A percentile compares a stretch with the other conserved stretches of the same genome.
phyloP scores from a whole-genome alignment of 2,888 invertebrate genomes.

The Drosophila stalkeri region DNA sequence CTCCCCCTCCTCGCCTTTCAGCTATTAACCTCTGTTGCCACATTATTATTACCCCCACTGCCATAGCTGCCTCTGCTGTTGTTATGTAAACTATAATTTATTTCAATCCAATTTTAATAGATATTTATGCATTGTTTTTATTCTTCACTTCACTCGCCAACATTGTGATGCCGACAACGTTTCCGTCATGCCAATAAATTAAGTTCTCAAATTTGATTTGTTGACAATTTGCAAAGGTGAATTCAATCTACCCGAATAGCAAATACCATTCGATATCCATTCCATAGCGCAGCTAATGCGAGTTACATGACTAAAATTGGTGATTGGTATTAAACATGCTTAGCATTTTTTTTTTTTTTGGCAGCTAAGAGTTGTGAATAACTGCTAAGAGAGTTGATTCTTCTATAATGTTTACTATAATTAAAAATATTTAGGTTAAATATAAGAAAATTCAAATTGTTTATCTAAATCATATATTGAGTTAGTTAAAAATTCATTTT shows the following conservation, averaged over 20 bases:
- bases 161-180: slow-evolving; percentile 49
- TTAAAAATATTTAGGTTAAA: too few species aligned
- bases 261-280: not conserved
- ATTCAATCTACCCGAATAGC: slow-evolving; percentile 5
- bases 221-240: slow-evolving; percentile 30
- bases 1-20: not conserved
- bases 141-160: slow-evolving; percentile 29
- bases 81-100: slow-evolving; percentile 65
- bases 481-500: too few species aligned
- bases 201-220: slow-evolving; percentile 39
- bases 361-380: not conserved
- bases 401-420: too few species aligned
- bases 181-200: slow-evolving; percentile 70
- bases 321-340: not conserved
- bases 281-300: not conserved
- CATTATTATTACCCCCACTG: slow-evolving; percentile 31
- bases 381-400: not conserved
- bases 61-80: not conserved
- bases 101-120: slow-evolving; percentile 73
- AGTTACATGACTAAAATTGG: not conserved
- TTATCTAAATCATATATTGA: too few species aligned
- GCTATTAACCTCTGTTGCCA: slow-evolving; percentile 13
- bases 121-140: slow-evolving; percentile 71
- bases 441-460: too few species aligned
- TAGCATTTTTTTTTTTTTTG: not conserved